A percentile compares a stretch with the other conserved stretches of the same genome.
Evolutionary conservation across 1,140 invertebrate species (phyloP).

Genomic region (Adelges cooleyi): DNA sequence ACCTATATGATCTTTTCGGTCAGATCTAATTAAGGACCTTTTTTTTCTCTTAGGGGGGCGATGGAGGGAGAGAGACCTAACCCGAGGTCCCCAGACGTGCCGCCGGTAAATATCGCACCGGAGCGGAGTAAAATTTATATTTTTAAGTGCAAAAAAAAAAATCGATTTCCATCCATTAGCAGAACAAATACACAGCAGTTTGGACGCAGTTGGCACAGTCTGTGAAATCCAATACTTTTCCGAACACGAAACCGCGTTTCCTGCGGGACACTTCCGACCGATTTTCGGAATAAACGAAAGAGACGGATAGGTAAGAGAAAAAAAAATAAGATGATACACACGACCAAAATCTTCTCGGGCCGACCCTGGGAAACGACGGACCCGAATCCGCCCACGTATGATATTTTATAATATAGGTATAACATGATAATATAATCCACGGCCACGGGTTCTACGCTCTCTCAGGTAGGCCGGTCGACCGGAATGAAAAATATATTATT

Average conservation of each 20-base stretch:
- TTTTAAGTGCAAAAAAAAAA: not conserved
- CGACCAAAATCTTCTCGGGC: too few species aligned
- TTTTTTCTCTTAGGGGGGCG: not conserved
- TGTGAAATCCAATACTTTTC: conserved; percentile 23
- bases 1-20: too few species aligned
- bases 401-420: too few species aligned
- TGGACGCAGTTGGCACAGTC: not conserved
- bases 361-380: conserved; percentile 5
- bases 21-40: not conserved
- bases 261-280: conserved; percentile 23
- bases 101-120: too few species aligned
- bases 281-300: not conserved
- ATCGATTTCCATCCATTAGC: conserved; percentile 16
- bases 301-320: not conserved
- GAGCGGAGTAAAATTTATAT: too few species aligned
- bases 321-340: too few species aligned
- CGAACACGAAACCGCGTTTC: conserved; percentile 23
- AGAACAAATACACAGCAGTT: not conserved
- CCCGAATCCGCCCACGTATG: conserved; percentile 7
- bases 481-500: too few species aligned
- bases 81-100: too few species aligned
- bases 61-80: too few species aligned
- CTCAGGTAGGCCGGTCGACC: too few species aligned
- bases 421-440: too few species aligned
- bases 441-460: too few species aligned